A percentile compares a stretch with the other conserved stretches of the same genome.
Conservation (phyloP, 2,797 vertebrate genomes). For the Tympanoctomys barrerae region DNA sequence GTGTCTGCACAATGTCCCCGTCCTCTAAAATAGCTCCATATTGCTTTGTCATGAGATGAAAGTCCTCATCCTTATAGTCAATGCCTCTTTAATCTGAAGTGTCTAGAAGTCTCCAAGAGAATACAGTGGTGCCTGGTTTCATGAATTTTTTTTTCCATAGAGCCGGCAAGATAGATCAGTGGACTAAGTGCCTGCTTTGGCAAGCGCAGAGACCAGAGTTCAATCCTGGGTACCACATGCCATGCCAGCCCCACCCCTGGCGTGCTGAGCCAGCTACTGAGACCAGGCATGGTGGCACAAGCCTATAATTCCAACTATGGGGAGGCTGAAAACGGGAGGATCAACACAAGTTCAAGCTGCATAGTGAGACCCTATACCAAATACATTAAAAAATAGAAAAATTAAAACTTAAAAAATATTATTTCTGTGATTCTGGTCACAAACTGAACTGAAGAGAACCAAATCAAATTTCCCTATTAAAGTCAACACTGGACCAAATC, state of each 20-base stretch:
- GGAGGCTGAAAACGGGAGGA: no score
- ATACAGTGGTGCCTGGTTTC: background rate
- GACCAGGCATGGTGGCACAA: no score
- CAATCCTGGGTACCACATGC: no score
- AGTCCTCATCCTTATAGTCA: constrained; percentile 5
- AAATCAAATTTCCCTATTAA: background rate
- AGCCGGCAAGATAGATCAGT: no score
- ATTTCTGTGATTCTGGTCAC: background rate
- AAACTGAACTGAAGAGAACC: background rate
- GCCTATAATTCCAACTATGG: no score
- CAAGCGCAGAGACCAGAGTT: no score
- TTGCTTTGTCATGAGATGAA: background rate
- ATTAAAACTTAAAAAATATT: background rate
- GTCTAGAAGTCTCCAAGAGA: background rate
- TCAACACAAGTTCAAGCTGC: no score
- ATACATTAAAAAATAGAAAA: no score
- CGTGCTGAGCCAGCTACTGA: no score
- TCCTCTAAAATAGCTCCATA: background rate
- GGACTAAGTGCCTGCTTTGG: no score
- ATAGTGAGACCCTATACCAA: no score
- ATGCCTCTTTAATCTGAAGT: background rate
- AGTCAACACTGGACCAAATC: background rate
- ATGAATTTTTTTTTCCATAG: background rate
- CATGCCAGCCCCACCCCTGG: no score
- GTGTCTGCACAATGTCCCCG: background rate